A percentile compares a stretch with the other conserved stretches of the same genome.
phyloP scores from a whole-genome alignment of 2,888 invertebrate species.

The Acanthacorydalis orientalis region DNA sequence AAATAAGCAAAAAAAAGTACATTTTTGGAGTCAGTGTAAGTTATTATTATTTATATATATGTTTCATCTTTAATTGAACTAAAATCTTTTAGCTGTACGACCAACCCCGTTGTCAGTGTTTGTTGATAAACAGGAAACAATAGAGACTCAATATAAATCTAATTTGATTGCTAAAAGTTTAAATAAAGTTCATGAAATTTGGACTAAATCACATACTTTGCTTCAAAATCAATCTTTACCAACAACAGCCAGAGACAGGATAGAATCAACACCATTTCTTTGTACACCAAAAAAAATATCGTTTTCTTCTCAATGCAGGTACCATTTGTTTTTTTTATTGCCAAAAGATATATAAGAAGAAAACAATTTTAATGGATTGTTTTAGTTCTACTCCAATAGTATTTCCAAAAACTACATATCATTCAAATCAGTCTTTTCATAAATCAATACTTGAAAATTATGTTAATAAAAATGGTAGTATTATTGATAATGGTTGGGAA shows the following conservation, averaged over 20 bases:
- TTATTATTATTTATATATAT: conserved; percentile 1
- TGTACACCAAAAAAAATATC: conserved; percentile 32
- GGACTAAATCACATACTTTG: conserved; percentile 19
- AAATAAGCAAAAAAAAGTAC: conserved; percentile 16
- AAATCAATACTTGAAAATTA: background rate
- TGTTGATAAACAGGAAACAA: conserved; percentile 24
- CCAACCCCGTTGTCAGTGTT: conserved; percentile 42
- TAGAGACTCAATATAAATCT: conserved; percentile 26
- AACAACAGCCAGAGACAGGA: conserved; percentile 22
- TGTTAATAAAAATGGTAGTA: background rate
- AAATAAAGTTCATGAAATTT: conserved; percentile 30
- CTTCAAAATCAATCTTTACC: conserved; percentile 18
- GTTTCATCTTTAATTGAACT: conserved; percentile 1
- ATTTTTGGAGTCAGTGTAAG: background rate
- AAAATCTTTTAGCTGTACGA: conserved; percentile 27
- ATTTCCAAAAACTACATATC: conserved; percentile 2
- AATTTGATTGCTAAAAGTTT: conserved; percentile 28
- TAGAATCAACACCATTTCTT: conserved; percentile 43
- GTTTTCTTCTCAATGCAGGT: background rate
- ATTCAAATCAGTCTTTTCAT: background rate
- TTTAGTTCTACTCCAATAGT: background rate
- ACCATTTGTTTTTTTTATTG: background rate
- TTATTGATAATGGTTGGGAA: conserved; percentile 8
- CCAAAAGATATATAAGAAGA: background rate
- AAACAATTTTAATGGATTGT: background rate